Percentiles rank a stretch among this genome's conserved stretches.
phyloP scores from a whole-genome alignment of 1,140 invertebrate genomes.

The Calycopis cecrops region DNA sequence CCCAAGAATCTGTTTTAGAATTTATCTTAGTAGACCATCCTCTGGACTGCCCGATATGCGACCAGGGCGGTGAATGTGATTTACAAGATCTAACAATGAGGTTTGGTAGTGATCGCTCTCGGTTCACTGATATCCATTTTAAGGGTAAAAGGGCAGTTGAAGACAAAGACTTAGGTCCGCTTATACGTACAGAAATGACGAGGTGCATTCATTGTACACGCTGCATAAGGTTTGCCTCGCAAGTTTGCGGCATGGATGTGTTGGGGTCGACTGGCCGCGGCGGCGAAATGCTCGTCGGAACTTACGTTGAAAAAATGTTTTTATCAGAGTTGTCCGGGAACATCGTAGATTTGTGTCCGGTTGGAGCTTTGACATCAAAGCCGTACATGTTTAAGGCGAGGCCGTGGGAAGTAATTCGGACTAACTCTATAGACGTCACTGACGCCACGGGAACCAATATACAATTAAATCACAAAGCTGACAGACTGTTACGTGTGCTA shows the following conservation, averaged over 20 bases:
- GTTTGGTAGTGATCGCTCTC: constrained; percentile 95
- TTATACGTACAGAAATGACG: constrained; percentile 88
- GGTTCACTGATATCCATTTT: constrained; percentile 95
- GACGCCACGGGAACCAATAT: constrained; percentile 88
- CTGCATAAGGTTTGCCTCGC: constrained; percentile 83
- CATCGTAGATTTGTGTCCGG: constrained; percentile 98
- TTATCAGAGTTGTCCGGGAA: constrained; percentile 98
- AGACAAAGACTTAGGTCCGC: constrained; percentile 86
- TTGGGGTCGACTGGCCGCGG: constrained; percentile 85
- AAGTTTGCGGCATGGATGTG: constrained; percentile 87
- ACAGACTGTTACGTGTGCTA: constrained; percentile 83
- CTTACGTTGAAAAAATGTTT: constrained; percentile 99
- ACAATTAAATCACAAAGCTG: constrained; percentile 80
- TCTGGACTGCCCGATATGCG: constrained; percentile 99
- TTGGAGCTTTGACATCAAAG: constrained; percentile 98
- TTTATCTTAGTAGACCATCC: constrained; percentile 99
- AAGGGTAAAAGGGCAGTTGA: constrained; percentile 91
- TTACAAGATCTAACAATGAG: constrained; percentile 98
- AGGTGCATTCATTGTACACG: constrained; percentile 89
- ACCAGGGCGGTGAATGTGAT: constrained; percentile 99
- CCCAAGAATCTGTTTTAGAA: constrained; percentile 98
- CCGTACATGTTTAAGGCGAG: constrained; percentile 92
- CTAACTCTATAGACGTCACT: constrained; percentile 84
- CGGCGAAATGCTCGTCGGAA: constrained; percentile 87
- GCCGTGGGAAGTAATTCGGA: constrained; percentile 79